These are phyloP conservation scores for Leptopilina drosophilae DNA, from an alignment of 2,888 invertebrate species.

Conservation along the genomic window DNA sequence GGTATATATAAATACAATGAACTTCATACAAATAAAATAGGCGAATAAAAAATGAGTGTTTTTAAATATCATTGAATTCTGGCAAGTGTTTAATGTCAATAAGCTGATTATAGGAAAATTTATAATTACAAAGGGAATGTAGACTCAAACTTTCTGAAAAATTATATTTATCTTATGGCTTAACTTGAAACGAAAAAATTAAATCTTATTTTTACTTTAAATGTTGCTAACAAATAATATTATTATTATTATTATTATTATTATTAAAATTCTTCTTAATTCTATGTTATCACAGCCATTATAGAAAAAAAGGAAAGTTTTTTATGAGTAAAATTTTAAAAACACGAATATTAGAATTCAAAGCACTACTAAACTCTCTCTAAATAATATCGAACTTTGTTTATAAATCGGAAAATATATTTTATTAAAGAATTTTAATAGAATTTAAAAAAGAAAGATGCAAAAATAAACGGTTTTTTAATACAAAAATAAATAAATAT, in stretches of 20 bases:
- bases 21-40: neutral
- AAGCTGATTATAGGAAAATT: neutral
- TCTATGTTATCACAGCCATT: slow-evolving; percentile 36
- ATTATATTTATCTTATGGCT: neutral
- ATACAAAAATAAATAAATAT: neutral
- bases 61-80: neutral
- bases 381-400: too few relatives aligned
- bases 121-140: too few relatives aligned
- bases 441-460: neutral
- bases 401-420: too few relatives aligned
- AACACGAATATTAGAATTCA: neutral
- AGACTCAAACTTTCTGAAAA: too few relatives aligned
- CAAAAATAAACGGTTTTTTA: neutral
- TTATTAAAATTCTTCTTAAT: neutral
- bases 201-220: neutral
- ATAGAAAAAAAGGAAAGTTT: neutral
- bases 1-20: neutral
- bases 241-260: neutral
- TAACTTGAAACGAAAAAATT: neutral
- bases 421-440: too few relatives aligned
- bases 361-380: neutral
- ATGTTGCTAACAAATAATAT: neutral
- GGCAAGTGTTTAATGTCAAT: neutral
- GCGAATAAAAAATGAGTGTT: neutral
- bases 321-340: neutral